phyloP scores from a whole-genome alignment of 1,140 invertebrate species.

The Laupala kohalensis region DNA sequence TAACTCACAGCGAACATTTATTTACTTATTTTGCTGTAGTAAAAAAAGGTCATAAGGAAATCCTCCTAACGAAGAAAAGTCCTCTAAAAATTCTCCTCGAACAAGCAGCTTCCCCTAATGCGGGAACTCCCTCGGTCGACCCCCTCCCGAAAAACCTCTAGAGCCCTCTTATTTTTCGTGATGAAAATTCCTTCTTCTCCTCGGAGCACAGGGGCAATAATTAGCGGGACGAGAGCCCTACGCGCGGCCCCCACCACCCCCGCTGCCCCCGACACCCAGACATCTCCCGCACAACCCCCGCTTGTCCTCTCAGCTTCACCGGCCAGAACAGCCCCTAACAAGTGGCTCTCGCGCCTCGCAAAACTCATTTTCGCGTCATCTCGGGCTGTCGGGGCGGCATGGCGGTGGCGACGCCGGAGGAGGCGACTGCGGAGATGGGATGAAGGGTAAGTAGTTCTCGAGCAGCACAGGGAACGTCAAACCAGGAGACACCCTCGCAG shows the following conservation, averaged over 20 bases:
- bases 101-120: not conserved
- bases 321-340: not conserved
- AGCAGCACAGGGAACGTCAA: not conserved
- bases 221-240: not conserved
- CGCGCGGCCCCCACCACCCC: too few relatives aligned
- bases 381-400: not conserved
- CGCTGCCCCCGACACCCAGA: not conserved
- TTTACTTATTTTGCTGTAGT: not conserved
- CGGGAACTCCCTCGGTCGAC: not conserved
- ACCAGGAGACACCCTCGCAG: not conserved
- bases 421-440: not conserved
- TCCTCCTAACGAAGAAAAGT: not conserved
- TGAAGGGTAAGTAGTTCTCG: not conserved
- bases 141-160: not conserved
- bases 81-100: not conserved
- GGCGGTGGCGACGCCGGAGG: too few relatives aligned
- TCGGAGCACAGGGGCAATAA: not conserved
- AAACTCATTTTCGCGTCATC: not conserved
- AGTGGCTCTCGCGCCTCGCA: not conserved
- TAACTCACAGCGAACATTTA: not conserved
- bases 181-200: not conserved
- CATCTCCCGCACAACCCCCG: too few relatives aligned
- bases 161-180: not conserved
- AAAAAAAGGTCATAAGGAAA: not conserved
- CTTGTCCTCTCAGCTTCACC: too few relatives aligned